A percentile compares a stretch with the other conserved stretches of the same genome.
Conservation (phyloP, 1,140 invertebrate species). For the Augochlora pura region DNA sequence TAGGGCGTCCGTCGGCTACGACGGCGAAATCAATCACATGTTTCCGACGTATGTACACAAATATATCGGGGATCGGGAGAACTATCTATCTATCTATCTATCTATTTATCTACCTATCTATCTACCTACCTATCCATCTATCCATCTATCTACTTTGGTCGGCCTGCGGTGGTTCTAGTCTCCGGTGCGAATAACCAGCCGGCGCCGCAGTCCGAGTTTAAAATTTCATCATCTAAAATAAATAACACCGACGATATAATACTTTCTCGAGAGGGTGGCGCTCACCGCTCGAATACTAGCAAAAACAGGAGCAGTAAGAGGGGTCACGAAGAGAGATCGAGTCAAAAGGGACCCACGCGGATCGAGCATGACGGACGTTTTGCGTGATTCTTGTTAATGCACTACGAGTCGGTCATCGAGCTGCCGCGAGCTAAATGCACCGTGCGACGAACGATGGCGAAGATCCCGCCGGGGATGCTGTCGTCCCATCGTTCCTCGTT, state of each 20-base stretch:
- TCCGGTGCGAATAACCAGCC: background rate
- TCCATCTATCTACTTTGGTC: constrained; percentile 25
- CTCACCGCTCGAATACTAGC: constrained; percentile 52
- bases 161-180: background rate
- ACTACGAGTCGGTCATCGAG: constrained; percentile 9
- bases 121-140: background rate
- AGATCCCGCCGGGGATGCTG: background rate
- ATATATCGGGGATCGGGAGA: background rate
- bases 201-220: constrained; percentile 18
- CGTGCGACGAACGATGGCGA: constrained; percentile 19
- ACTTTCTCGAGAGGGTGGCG: constrained; percentile 54
- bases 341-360: constrained; percentile 64
- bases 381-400: background rate
- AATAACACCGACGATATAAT: constrained; percentile 64
- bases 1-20: too few species aligned
- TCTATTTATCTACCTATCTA: background rate
- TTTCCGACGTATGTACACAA: too few species aligned
- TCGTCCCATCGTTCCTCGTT: background rate
- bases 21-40: too few species aligned
- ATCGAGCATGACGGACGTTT: constrained; percentile 15
- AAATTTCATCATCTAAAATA: constrained; percentile 43
- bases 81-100: constrained; percentile 35
- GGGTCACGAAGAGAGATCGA: constrained; percentile 32
- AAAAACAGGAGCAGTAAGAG: constrained; percentile 7
- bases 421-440: constrained; percentile 54